These are phyloP conservation scores for Zapornia atra DNA, from an alignment of 2,113 vertebrate species.

Conservation along the genomic window DNA sequence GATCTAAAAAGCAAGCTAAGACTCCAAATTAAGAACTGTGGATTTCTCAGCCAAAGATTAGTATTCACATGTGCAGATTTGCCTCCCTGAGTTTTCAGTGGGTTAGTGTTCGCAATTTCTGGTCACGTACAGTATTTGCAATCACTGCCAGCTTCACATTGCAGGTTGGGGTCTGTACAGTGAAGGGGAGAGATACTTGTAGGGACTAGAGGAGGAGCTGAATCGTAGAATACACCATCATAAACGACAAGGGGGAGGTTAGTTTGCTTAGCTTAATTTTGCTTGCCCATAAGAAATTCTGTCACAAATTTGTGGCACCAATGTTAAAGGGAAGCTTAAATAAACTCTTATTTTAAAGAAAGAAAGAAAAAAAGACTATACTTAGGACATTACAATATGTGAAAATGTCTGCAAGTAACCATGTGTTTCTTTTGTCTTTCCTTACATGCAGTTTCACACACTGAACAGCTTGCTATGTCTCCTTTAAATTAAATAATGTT, in stretches of 20 bases:
- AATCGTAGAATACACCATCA: background rate
- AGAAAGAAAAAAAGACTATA: rapidly evolving
- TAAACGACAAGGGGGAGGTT: background rate
- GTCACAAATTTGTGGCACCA: background rate
- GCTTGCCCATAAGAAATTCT: background rate
- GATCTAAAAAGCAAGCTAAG: background rate
- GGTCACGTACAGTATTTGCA: background rate
- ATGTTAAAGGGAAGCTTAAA: background rate
- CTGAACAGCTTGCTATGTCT: background rate
- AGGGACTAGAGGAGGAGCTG: background rate
- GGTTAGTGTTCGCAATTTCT: background rate
- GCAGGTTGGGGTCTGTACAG: background rate
- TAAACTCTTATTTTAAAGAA: background rate
- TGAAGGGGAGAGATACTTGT: background rate
- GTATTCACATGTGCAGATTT: background rate
- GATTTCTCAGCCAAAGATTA: background rate
- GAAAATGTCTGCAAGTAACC: background rate
- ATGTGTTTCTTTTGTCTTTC: background rate
- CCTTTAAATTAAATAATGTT: background rate
- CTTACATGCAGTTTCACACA: background rate
- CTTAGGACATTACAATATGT: background rate
- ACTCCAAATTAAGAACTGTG: background rate
- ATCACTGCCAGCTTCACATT: background rate
- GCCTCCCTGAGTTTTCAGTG: background rate
- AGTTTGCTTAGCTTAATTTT: background rate